phyloP scores from a whole-genome alignment of 2,888 invertebrate species.

The Epirrita christyi region DNA sequence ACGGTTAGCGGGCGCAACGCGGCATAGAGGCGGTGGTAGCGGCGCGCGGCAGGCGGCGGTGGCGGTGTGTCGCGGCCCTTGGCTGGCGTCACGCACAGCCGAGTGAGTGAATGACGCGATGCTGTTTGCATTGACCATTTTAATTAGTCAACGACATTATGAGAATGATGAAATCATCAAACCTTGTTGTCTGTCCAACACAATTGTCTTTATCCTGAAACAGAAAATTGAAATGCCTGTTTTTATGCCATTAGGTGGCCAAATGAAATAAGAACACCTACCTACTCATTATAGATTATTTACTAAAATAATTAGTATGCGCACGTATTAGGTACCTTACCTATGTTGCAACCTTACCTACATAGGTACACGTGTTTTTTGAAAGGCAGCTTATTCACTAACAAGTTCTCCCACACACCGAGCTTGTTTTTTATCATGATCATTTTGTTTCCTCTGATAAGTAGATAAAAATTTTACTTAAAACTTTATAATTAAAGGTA shows the following conservation, averaged over 20 bases:
- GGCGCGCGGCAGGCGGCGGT: conserved; percentile 56
- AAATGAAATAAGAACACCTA: too few species aligned
- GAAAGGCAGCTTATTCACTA: not conserved
- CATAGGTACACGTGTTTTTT: not conserved
- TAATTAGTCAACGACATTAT: conserved; percentile 60
- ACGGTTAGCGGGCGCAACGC: conserved; percentile 44
- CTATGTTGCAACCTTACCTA: too few species aligned
- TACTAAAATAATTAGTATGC: not conserved
- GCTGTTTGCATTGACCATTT: conserved; percentile 64
- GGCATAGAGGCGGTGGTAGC: conserved; percentile 39
- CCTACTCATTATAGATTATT: too few species aligned
- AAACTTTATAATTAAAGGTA: too few species aligned
- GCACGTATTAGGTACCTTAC: not conserved
- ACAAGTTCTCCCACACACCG: not conserved
- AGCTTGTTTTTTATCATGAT: too few species aligned
- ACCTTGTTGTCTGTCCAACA: not conserved
- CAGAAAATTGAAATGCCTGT: too few species aligned
- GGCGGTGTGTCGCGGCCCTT: conserved; percentile 52
- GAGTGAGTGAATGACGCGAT: conserved; percentile 58
- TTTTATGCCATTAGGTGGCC: too few species aligned
- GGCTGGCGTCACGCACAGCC: conserved; percentile 55
- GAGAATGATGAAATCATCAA: conserved; percentile 59
- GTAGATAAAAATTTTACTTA: too few species aligned
- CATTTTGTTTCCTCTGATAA: too few species aligned
- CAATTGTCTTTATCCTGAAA: not conserved